phyloP scores from a whole-genome alignment of 2,797 vertebrate genomes.

The Orestias chungarensis region DNA sequence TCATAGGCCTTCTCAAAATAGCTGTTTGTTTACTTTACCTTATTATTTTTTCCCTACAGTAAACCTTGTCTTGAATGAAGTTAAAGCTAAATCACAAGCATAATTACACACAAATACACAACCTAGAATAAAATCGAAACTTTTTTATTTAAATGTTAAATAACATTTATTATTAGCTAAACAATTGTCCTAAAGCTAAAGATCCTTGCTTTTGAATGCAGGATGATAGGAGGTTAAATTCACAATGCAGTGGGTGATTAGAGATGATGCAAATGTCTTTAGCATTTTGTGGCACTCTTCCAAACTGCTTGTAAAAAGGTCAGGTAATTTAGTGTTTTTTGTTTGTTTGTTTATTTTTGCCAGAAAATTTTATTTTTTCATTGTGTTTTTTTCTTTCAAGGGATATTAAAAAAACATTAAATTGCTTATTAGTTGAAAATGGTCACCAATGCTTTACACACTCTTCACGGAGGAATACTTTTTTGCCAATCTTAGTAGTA shows the following conservation, averaged over 20 bases:
- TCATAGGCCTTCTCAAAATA: not conserved
- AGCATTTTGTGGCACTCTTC: not conserved
- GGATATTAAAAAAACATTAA: not conserved
- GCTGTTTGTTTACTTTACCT: not conserved
- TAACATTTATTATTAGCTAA: not conserved
- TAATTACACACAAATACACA: not conserved
- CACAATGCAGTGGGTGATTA: not conserved
- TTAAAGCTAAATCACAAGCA: not conserved
- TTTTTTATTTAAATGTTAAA: not conserved
- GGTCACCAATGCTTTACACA: not conserved
- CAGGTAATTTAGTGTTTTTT: not conserved
- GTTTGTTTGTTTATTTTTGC: not conserved
- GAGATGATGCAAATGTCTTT: not conserved
- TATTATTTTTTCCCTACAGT: not conserved
- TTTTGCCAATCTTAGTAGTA: not conserved
- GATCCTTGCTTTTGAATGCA: not conserved
- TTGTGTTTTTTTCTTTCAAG: not conserved
- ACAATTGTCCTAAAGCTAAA: not conserved
- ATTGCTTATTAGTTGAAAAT: not conserved
- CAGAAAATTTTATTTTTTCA: not conserved
- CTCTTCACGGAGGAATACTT: not conserved
- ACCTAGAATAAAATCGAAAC: not conserved
- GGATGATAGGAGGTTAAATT: not conserved
- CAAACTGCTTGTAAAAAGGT: not conserved
- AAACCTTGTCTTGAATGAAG: not conserved